These are phyloP conservation scores for Muscidifurax raptorellus DNA, from an alignment of 1,140 invertebrate species.

Conservation along the genomic window DNA sequence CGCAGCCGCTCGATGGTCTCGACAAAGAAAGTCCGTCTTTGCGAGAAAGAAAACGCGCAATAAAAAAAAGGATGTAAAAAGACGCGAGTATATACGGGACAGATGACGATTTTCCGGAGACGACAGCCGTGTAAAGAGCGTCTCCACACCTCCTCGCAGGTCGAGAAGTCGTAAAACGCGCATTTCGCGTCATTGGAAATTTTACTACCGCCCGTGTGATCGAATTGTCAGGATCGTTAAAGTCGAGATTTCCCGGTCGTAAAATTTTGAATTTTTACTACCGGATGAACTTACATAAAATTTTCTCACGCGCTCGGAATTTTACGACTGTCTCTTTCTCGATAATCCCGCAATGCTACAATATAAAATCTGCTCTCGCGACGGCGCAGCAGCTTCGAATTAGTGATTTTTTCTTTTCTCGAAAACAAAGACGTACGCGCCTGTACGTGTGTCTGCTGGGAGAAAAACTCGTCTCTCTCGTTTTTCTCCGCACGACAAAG, in stretches of 20 bases:
- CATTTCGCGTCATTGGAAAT: neutral
- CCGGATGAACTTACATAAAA: neutral
- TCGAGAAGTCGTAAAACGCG: constrained; percentile 31
- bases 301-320: neutral
- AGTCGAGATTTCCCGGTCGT: constrained; percentile 30
- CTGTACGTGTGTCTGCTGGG: too few relatives aligned
- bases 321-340: neutral
- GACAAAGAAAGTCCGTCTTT: neutral
- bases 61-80: constrained; percentile 8
- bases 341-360: neutral
- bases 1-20: neutral
- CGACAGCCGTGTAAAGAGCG: neutral
- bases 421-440: neutral
- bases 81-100: neutral
- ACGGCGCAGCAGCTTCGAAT: neutral
- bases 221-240: constrained; percentile 31
- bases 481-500: neutral
- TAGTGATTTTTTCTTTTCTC: neutral
- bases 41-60: neutral
- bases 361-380: too few relatives aligned
- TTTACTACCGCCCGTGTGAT: constrained; percentile 15
- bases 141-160: neutral
- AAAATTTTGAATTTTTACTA: constrained; percentile 31
- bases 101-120: constrained; percentile 13
- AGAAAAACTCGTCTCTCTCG: neutral